Conservation (phyloP, 2,797 vertebrate genomes). For the Hippoglossus hippoglossus region DNA sequence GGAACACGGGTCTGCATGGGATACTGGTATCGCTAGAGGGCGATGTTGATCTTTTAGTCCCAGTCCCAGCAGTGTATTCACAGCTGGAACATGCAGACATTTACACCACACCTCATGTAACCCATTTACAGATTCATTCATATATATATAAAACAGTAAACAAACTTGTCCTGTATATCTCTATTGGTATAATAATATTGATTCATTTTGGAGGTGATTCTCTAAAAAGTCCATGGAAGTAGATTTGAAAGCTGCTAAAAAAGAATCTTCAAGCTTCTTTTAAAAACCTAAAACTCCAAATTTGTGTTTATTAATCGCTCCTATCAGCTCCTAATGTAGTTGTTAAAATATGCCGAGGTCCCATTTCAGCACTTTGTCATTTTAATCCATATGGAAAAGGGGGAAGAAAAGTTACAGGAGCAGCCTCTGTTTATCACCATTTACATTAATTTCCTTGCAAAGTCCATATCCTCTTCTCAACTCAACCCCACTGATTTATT, state of each 20-base stretch:
- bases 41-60: constrained; percentile 74
- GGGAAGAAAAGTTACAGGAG: not conserved
- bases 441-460: not conserved
- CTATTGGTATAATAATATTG: no score
- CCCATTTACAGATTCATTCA: not conserved
- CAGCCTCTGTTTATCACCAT: not conserved
- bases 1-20: not conserved
- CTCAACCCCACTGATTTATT: not conserved
- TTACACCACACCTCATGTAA: constrained; percentile 1
- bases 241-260: no score
- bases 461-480: not conserved
- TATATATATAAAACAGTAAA: not conserved
- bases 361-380: no score
- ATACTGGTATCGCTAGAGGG: constrained; percentile 79
- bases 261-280: no score
- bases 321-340: no score
- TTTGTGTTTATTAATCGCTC: no score
- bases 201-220: no score
- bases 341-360: no score
- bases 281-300: no score
- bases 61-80: not conserved
- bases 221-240: not conserved
- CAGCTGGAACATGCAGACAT: constrained; percentile 27
- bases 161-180: not conserved
- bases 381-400: not conserved